Base-by-base conservation (phyloP, 2,888 invertebrate genomes). In the Acrobasis consociella region DNA sequence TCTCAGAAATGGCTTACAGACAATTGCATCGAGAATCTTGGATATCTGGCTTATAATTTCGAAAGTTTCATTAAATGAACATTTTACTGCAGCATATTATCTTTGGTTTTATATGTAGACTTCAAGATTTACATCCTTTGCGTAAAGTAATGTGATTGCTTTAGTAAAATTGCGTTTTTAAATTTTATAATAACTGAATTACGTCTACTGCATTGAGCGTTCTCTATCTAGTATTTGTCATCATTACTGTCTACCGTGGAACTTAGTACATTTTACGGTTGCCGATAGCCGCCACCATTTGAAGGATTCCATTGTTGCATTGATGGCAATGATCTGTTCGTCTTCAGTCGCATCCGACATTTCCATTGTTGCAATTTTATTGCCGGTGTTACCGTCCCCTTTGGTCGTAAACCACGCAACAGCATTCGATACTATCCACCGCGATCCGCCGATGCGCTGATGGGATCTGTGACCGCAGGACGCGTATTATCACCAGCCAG, bases 331-430 rank as follows among this genome's bases (percentile, higher is more conserved):
- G 89, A 91, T 88, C 87, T 78, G 86, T 86, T 82, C 86, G 86
- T 82, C 85, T 87, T 88, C 83, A 86, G 89, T 85, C 86, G 85
- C 89, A 89, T 90, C 87, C 85, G 85, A 86, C 89, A 82, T 83
- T 88, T 86, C 89, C 91, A 91, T 92, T 92, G 91, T 92, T 91
- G 88, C 83, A 75, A 85, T 89, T 91, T 92, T 92, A 92, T 91
- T 85, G 91, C 88, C 76, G 89, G 91, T 91, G 89, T 91, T 90
- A 89, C 88, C 83, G 90, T 88, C 87, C 78, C 85, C 82, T 85
- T 82, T 84, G 86, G 77, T 89, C 91, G 86, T 92, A 92, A 92
- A 92, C 78, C 81, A 89, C 78, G 85, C 86, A 79, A 81, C 82
- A 80, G 85, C 87, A 76, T 83, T 86, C 88, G 91, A 89, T 89